Evolutionary conservation across 2,113 vertebrate genomes (phyloP).

Genomic region (Pygoscelis antarcticus): DNA sequence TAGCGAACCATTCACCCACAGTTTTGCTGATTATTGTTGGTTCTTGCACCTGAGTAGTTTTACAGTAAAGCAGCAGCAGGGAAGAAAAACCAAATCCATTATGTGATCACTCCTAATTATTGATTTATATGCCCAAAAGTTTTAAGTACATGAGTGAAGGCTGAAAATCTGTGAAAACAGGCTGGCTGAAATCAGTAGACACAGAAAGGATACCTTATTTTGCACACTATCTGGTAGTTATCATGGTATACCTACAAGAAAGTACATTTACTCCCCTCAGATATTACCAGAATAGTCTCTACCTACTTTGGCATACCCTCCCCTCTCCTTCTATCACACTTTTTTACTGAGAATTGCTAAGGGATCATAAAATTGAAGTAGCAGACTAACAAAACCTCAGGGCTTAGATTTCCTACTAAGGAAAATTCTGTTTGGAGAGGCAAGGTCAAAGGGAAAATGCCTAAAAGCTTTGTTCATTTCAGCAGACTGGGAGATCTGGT

Average conservation of each 20-base stretch:
- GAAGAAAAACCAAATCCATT: not conserved
- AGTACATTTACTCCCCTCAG: not conserved
- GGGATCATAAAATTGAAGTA: not conserved
- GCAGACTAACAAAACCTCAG: not conserved
- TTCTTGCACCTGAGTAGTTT: not conserved
- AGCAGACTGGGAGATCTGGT: not conserved
- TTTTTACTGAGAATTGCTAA: not conserved
- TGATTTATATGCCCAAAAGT: not conserved
- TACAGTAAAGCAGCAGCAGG: not conserved
- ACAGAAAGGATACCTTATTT: not conserved
- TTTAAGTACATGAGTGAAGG: not conserved
- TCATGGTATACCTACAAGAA: not conserved
- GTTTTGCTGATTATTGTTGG: not conserved
- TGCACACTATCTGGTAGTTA: not conserved
- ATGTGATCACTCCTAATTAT: not conserved
- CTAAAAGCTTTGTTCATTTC: not conserved
- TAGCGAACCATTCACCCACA: not conserved
- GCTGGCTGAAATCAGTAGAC: not conserved
- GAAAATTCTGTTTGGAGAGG: not conserved
- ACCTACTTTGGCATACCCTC: not conserved
- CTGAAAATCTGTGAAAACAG: not conserved
- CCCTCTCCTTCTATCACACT: not conserved
- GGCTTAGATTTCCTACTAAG: not conserved
- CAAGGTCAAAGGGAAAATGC: not conserved
- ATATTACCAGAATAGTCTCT: not conserved